Base-by-base conservation (phyloP, 92 coral and sea anemone genomes). In the Siderastrea siderea region DNA sequence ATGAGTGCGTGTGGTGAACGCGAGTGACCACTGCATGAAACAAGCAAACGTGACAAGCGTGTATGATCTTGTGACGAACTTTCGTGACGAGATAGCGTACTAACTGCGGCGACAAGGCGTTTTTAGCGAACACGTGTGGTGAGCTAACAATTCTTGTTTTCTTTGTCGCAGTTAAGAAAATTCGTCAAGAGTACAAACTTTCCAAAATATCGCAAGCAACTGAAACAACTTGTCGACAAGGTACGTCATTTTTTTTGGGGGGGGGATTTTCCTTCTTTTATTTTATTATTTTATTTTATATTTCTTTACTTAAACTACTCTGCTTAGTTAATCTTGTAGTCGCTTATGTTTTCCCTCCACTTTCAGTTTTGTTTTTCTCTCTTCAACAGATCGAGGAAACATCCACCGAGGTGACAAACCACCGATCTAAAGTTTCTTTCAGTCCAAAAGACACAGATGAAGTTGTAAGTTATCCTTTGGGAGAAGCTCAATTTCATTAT, bases 201-300 rank as follows among this genome's bases (percentile, higher is more conserved):
- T 44, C 95, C 98, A 3, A 95, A 93, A 80, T 90, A 95, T 82
- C 92, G 98, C 16, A 97, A 95, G 78, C 97, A 93, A 77, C 82
- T 95, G 70, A 97, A 97, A 59, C 99, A 97, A 67, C 88, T 97
- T 3, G 91, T 97, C 3, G 99, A 97, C 10, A 97, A 97, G 99
- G 99, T 96, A 73, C 63, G 61, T 12, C 7, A 7, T 6, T 2
- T 15, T 53, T 6, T 10, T 53, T 0, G 7, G 10, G 6, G 57
- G 6, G 10, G 10, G 7, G 43, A n/a, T n/a, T n/a, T 67, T 1
- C 3, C 45, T 6, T 54, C 2, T 17, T 78, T 47, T n/a, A 26
- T 26, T 26, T 26, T 26, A 26, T 26, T 26, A 26, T 26, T 15
- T 26, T 54, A 50, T 43, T 17, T 19, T 38, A 14, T 38, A 15